phyloP scores from a whole-genome alignment of 2,113 vertebrate species.

The Crotalus tigris region DNA sequence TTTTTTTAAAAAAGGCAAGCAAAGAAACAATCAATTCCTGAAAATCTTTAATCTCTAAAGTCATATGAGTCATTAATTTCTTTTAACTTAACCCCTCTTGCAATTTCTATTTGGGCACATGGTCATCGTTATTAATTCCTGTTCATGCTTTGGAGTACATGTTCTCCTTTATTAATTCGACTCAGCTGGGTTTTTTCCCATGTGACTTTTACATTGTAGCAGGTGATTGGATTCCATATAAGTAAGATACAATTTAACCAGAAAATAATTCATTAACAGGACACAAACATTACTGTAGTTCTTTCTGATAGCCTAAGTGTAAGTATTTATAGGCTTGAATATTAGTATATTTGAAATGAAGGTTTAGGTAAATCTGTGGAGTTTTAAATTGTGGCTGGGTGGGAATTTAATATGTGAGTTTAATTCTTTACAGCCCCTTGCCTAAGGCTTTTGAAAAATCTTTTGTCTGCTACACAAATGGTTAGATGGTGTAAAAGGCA shows the following conservation, averaged over 20 bases:
- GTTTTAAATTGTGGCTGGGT: background rate
- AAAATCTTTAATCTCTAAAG: conserved; percentile 2
- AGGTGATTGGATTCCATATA: conserved; percentile 22
- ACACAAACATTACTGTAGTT: background rate
- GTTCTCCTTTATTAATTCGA: background rate
- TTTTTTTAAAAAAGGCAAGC: background rate
- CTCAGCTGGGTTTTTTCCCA: background rate
- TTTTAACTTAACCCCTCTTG: background rate
- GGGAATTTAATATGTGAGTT: background rate
- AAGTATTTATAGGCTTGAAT: conserved; percentile 7
- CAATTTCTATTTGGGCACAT: background rate
- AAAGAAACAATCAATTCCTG: background rate
- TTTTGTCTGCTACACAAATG: background rate
- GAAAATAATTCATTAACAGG: conserved; percentile 42
- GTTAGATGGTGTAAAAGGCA: background rate
- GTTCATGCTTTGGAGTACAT: background rate
- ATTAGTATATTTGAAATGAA: background rate
- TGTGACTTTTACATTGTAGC: conserved; percentile 33
- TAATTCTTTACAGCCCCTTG: background rate
- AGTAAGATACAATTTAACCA: conserved; percentile 28
- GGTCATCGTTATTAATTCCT: conserved; percentile 2
- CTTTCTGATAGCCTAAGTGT: conserved; percentile 14
- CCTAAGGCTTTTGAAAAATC: background rate
- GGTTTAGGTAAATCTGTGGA: background rate
- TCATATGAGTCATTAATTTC: background rate